These are phyloP conservation scores for Cantharis lateralis DNA, from an alignment of 2,888 invertebrate genomes.

Conservation along the genomic window DNA sequence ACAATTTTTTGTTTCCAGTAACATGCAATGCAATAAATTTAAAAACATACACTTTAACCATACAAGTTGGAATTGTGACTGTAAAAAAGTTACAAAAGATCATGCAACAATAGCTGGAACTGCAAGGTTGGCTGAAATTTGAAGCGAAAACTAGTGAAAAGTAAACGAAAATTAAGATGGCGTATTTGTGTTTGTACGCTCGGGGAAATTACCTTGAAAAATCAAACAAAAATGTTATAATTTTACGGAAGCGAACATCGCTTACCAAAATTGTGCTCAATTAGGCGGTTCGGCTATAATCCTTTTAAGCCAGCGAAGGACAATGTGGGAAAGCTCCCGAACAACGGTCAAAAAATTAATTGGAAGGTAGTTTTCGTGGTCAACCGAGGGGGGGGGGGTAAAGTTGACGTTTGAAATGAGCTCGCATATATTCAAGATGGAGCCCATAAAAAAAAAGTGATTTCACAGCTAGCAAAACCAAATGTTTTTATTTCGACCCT, in stretches of 20 bases:
- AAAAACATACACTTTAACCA: not conserved
- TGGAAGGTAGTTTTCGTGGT: not conserved
- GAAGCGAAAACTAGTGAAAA: not conserved
- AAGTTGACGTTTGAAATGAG: not conserved
- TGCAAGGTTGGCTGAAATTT: slow-evolving; percentile 2
- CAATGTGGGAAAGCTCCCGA: not conserved
- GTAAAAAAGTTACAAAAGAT: not conserved
- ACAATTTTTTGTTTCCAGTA: not conserved
- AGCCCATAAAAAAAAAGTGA: not conserved
- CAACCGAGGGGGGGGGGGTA: not conserved
- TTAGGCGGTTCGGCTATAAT: not conserved
- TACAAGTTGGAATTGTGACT: not conserved
- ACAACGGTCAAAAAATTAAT: not conserved
- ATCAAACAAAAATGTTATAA: not conserved
- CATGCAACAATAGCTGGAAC: not conserved
- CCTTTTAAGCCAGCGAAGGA: not conserved
- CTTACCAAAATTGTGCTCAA: not conserved
- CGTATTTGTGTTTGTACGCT: not conserved
- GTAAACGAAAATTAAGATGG: not conserved
- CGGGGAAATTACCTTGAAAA: not conserved
- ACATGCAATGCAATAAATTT: not conserved
- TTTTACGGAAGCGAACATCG: not conserved
- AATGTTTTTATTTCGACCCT: not conserved
- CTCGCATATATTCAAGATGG: not conserved
- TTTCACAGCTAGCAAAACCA: not conserved